phyloP scores from a whole-genome alignment of 35 echinoderm and acorn worm species.

The Heliocidaris erythrogramma region DNA sequence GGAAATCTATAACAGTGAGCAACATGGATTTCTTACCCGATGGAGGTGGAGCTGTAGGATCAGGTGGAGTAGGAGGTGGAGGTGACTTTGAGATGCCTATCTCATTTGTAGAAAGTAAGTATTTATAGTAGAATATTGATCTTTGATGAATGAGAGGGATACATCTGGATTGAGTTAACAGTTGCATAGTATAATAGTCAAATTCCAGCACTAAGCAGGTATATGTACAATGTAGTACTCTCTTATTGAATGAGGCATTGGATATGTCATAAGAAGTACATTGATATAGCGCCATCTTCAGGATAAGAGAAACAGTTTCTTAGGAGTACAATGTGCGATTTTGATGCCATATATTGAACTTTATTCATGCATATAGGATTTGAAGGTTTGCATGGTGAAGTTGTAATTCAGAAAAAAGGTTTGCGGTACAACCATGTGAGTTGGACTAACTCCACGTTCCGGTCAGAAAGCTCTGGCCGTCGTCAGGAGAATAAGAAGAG shows the following conservation, averaged over 20 bases:
- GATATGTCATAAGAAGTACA: background rate
- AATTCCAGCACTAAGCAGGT: too few species aligned
- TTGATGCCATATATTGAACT: background rate
- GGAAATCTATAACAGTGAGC: constrained; percentile 39
- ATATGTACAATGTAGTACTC: background rate
- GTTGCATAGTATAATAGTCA: too few species aligned
- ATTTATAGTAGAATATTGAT: background rate
- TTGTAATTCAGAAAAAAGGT: too few species aligned
- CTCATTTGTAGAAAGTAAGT: constrained; percentile 51
- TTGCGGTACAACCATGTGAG: too few species aligned
- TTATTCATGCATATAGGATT: too few species aligned
- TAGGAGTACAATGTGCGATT: background rate
- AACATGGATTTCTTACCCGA: constrained; percentile 30
- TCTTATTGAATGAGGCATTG: background rate
- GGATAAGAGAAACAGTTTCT: background rate
- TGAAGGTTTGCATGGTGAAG: too few species aligned
- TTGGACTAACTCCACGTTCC: too few species aligned
- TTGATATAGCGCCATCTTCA: background rate
- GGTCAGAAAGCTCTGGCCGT: too few species aligned
- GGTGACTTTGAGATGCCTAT: constrained; percentile 42
- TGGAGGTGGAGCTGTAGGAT: background rate
- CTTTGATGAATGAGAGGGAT: too few species aligned
- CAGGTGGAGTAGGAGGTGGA: background rate
- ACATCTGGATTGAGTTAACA: too few species aligned
- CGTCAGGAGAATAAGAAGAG: too few species aligned